These are phyloP conservation scores for Menidia beryllina DNA, from an alignment of 2,113 vertebrate species.

Conservation along the genomic window DNA sequence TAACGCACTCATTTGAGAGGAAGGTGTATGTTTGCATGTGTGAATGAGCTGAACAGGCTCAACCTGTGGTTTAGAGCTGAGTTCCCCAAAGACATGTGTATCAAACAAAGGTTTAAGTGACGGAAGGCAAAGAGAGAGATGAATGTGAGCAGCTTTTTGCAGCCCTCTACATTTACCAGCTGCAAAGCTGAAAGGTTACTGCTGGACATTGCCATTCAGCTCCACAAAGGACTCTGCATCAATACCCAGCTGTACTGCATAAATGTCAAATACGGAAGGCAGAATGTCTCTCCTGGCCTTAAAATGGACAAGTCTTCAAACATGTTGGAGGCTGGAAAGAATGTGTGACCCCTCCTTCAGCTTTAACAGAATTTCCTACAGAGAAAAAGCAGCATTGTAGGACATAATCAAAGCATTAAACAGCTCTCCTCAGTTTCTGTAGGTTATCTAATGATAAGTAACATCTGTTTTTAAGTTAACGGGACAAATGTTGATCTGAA, in stretches of 20 bases:
- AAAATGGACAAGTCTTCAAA: slow-evolving; percentile 30
- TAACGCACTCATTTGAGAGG: too few relatives aligned
- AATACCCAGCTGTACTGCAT: slow-evolving; percentile 41
- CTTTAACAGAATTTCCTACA: not conserved
- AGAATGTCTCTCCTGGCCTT: slow-evolving; percentile 21
- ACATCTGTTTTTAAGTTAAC: too few relatives aligned
- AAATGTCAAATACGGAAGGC: slow-evolving; percentile 69
- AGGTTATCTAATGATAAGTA: too few relatives aligned
- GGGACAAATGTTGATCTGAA: too few relatives aligned
- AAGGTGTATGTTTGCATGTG: too few relatives aligned
- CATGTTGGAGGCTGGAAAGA: too few relatives aligned
- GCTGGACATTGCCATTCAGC: slow-evolving; percentile 49
- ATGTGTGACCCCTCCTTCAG: too few relatives aligned
- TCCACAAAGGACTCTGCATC: slow-evolving; percentile 30
- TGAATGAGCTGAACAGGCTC: too few relatives aligned
- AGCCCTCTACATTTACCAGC: slow-evolving; percentile 45
- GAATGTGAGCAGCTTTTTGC: not conserved
- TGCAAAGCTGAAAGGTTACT: slow-evolving; percentile 63
- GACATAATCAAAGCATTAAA: not conserved
- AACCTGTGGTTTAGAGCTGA: too few relatives aligned
- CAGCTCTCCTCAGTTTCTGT: not conserved
- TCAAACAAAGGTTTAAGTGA: too few relatives aligned
- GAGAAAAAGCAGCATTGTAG: not conserved
- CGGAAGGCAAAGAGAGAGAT: not conserved
- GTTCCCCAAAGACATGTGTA: too few relatives aligned